phyloP scores from a whole-genome alignment of 2,113 vertebrate genomes.

The Philantomba maxwellii region DNA sequence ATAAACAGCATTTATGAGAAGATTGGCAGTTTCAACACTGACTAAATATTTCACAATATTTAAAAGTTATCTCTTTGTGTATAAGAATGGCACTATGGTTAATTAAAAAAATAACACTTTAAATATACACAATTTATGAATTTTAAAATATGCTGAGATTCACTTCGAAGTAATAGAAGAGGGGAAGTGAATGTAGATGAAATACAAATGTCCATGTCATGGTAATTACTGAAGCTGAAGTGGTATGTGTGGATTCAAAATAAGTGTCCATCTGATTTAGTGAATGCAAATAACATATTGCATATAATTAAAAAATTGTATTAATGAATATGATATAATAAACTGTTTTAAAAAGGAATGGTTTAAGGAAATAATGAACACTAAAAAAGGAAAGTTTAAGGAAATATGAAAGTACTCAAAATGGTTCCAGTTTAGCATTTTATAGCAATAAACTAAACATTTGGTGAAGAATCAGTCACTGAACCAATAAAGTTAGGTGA shows the following conservation, averaged over 20 bases:
- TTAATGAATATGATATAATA: not conserved
- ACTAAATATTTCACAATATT: not conserved
- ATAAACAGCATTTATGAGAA: not conserved
- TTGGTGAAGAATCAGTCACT: not conserved
- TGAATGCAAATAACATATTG: not conserved
- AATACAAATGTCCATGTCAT: not conserved
- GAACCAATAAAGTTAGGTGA: not conserved
- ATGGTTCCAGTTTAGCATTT: not conserved
- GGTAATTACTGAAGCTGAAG: not conserved
- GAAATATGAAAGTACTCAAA: not conserved
- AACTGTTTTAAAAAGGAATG: not conserved
- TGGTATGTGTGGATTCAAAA: not conserved
- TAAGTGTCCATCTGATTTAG: not conserved
- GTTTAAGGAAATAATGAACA: not conserved
- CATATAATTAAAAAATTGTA: not conserved
- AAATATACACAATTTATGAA: not conserved
- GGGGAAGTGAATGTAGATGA: not conserved
- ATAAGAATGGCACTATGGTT: not conserved
- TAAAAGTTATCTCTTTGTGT: not conserved
- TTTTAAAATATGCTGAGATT: not conserved
- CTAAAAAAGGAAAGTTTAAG: not conserved
- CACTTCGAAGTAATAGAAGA: not conserved
- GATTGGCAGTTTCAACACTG: not conserved
- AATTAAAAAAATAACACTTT: not conserved
- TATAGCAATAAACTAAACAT: not conserved